These are phyloP conservation scores for Tychaedon coryphoeus DNA, from an alignment of 2,113 vertebrate genomes.

Conservation along the genomic window DNA sequence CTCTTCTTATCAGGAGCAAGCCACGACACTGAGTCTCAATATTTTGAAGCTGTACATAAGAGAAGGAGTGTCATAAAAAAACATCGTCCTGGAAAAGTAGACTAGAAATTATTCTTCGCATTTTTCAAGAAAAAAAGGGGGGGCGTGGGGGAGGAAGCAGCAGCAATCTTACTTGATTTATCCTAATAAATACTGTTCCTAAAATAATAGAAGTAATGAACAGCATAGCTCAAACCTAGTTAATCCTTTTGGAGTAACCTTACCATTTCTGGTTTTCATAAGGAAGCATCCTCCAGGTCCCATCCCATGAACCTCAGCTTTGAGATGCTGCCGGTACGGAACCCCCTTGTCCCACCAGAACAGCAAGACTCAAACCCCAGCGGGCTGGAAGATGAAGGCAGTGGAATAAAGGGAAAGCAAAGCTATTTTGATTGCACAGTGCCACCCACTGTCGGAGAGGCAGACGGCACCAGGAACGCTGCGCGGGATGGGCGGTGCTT, in stretches of 20 bases:
- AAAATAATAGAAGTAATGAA: neutral
- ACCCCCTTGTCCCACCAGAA: neutral
- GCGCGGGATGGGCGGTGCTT: neutral
- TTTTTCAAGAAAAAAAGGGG: neutral
- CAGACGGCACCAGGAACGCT: neutral
- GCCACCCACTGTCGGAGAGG: slow-evolving; percentile 35
- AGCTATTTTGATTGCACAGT: neutral
- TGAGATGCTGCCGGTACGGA: neutral
- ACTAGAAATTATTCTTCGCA: neutral
- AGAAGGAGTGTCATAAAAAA: neutral
- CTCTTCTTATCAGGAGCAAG: neutral
- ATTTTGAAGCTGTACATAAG: neutral
- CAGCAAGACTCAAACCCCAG: fast-evolving
- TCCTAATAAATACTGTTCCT: neutral
- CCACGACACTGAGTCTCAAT: fast-evolving
- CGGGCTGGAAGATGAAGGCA: neutral
- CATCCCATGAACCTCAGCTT: fast-evolving
- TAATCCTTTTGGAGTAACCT: neutral
- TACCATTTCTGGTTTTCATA: neutral
- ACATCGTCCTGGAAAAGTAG: neutral
- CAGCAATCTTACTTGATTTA: neutral
- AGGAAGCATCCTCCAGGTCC: neutral
- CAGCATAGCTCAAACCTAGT: neutral
- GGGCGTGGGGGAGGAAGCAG: neutral
- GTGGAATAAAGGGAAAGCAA: neutral